phyloP scores from a whole-genome alignment of 1,140 invertebrate species.

The Belonocnema kinseyi region DNA sequence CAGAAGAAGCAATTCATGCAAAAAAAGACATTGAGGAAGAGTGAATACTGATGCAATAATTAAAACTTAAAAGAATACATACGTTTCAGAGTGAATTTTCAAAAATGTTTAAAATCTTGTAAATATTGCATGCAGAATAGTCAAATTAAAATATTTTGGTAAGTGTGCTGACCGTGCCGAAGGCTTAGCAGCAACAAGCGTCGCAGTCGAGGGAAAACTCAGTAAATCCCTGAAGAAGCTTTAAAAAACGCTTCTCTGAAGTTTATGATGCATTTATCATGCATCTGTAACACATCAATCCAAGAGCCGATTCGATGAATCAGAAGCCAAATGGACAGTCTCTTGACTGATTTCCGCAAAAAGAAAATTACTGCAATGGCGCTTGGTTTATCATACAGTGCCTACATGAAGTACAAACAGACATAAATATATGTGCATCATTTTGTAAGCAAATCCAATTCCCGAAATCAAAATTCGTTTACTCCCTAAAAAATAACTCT shows the following conservation, averaged over 20 bases:
- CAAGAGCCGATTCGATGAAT: conserved; percentile 98
- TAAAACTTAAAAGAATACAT: no score
- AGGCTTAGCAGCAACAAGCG: conserved; percentile 93
- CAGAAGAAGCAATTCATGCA: no score
- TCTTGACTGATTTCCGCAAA: conserved; percentile 89
- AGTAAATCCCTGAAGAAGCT: conserved; percentile 95
- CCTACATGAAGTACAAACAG: conserved; percentile 80
- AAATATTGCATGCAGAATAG: conserved; percentile 34
- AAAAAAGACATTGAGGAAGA: no score
- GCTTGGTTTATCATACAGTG: conserved; percentile 92
- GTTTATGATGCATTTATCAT: conserved; percentile 92
- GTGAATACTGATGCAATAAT: no score
- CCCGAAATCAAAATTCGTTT: no score
- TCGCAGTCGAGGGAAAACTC: conserved; percentile 96
- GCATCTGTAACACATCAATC: conserved; percentile 91
- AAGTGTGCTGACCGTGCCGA: conserved; percentile 97
- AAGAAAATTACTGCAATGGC: conserved; percentile 98
- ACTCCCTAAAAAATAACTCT: no score
- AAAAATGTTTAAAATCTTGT: no score
- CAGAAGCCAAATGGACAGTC: conserved; percentile 91
- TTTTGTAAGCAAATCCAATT: no score
- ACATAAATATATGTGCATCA: no score
- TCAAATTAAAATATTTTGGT: conserved; percentile 96
- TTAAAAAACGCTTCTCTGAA: conserved; percentile 88
- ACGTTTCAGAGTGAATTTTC: no score